Base-by-base conservation (phyloP, 2,888 invertebrate genomes). In the Eubasilissa splendida region DNA sequence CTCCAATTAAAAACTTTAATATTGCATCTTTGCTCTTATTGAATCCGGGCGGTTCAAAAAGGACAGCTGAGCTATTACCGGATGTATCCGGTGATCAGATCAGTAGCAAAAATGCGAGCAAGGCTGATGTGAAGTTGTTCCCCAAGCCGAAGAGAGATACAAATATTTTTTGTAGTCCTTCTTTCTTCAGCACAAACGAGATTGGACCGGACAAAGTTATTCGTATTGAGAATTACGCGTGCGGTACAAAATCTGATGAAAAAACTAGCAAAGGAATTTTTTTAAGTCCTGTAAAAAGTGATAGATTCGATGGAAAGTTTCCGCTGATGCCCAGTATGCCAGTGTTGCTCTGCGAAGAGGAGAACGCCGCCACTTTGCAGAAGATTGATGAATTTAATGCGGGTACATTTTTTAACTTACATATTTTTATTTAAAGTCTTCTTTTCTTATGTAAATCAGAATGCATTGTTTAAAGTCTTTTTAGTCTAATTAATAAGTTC, bases 241-340 rank as follows among this genome's bases (percentile, higher is more conserved):
- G 22, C 22, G 22, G 42, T 42, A 11, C 22, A 22, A 56, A 59
- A 42, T 11, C 56, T 4, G 73, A 73, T 56, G 73, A 58, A 9
- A 14, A 70, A n/a, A 31, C 14, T 9, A 52, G 50, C 11, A 31
- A 11, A 3, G 73, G 58, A 12, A 56, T 77, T 14, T 77, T 66
- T 58, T 58, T 58, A 42, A 58, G 56, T 66, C 78, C 71, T 10
- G 12, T 71, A n/a, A 71, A 59, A 52, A 33, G 33, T 59, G 59
- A 14, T 1, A 63, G 71, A 7, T 7, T 73, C 9, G 14, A 53
- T 2, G 54, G 63, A 31, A 71, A 33, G 33, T 50, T 63, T 8
- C 63, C 63, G 50, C 50, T 58, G 5, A 81, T 81, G 80, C 80
- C 77, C 58, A 81, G 80, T 75, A 81, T 81, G 80, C 80, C 80